Base-by-base conservation (phyloP, 2,888 invertebrate species). In the Actias luna region DNA sequence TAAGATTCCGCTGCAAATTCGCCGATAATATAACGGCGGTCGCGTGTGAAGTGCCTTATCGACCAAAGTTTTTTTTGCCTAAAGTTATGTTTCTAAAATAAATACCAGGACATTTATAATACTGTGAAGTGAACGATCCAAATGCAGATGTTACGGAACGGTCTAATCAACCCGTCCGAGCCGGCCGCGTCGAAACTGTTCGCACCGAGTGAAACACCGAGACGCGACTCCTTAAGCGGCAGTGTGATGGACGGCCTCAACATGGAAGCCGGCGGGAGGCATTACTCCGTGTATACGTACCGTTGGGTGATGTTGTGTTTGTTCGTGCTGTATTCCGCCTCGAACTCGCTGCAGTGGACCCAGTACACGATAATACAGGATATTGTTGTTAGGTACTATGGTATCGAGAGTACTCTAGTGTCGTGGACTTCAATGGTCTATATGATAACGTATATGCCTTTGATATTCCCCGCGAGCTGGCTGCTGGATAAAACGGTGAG, bases 351-450 rank as follows among this genome's bases (percentile, higher is more conserved):
- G 93, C 99, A 99, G 83, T 99, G 99, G 99, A 97, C 98, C 62
- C 97, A 99, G 90, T 98, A 98, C 85, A 95, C 97, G 68, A 99
- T 99, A 75, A 98, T 99, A 69, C 94, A 95, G 66, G 96, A 98
- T 78, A 94, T 98, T 62, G 94, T 99, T 66, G 92, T 87, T 74
- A 93, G 93, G 60, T 97, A 97, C 84, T 97, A 97, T 82, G 93
- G 93, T 36, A 95, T 97, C 60, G 87, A 93, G 33, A 94, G 94
- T 33, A 94, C 94, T 29, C 89, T 94, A 72, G 97, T 99, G 72
- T 96, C 99, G 80, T 99, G 98, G 98, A 97, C 99, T 1, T 98
- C 99, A 8, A 98, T 99, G 96, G 95, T 99, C 79, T 99, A 97
- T 87, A 99, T 99, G 99, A 94, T 98, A 71, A 94, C 96, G 1